phyloP scores from a whole-genome alignment of 2,888 invertebrate species.

The Eupelmus urozonus region DNA sequence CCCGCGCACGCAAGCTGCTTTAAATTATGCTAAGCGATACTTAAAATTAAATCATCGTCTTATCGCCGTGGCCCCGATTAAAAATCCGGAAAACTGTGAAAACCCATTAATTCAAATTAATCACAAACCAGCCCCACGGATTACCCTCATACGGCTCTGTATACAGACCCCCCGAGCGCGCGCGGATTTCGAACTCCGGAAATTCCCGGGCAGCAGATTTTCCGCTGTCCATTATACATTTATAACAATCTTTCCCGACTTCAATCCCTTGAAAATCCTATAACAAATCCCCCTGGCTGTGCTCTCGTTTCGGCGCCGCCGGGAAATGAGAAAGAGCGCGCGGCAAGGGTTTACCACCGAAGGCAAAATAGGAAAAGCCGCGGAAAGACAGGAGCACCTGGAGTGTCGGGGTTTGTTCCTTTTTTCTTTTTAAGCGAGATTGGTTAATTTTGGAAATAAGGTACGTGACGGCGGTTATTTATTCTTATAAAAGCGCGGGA shows the following conservation, averaged over 20 bases:
- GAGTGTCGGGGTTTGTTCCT: no score
- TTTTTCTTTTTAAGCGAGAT: no score
- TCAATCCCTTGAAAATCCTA: slow-evolving; percentile 26
- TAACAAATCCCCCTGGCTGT: neutral
- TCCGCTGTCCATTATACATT: neutral
- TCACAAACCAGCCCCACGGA: neutral
- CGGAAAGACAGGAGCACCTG: no score
- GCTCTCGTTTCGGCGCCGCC: neutral
- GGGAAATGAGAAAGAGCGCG: neutral
- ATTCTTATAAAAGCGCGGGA: no score
- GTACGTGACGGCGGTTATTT: no score
- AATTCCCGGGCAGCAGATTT: neutral
- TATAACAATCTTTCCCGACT: slow-evolving; percentile 11
- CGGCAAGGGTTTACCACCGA: no score
- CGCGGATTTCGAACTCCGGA: neutral
- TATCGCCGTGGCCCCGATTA: neutral
- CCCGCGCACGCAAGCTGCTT: neutral
- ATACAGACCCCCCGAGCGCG: no score
- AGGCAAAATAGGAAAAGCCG: no score
- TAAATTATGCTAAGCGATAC: neutral
- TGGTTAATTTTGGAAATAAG: no score
- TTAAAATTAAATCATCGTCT: slow-evolving; percentile 1
- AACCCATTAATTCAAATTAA: slow-evolving; percentile 14
- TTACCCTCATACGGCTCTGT: no score
- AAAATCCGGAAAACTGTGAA: no score